phyloP scores from a whole-genome alignment of 2,888 invertebrate species.

The Chydorus sphaericus region DNA sequence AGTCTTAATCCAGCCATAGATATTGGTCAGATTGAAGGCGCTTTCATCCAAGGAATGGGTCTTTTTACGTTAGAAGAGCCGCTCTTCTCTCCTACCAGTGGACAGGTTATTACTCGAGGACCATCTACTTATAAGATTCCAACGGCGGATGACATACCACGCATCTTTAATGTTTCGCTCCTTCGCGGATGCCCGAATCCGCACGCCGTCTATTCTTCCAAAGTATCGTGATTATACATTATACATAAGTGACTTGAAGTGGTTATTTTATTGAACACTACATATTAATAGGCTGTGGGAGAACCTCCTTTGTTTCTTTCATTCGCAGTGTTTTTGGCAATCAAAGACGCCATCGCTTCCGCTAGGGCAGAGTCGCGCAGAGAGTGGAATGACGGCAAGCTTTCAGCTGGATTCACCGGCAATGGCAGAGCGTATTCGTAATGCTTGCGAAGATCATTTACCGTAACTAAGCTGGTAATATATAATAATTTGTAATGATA shows the following conservation, averaged over 20 bases:
- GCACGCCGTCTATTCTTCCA: slow-evolving; percentile 84
- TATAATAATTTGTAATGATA: no score
- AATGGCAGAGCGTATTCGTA: slow-evolving; percentile 31
- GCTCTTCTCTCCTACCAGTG: slow-evolving; percentile 61
- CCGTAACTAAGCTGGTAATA: no score
- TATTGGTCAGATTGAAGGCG: slow-evolving; percentile 92
- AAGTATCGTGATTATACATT: slow-evolving; percentile 42
- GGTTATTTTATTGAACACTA: not conserved
- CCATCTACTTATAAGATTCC: slow-evolving; percentile 92
- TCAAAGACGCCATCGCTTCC: slow-evolving; percentile 68
- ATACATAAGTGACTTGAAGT: not conserved
- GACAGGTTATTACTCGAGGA: slow-evolving; percentile 65
- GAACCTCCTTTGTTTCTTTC: slow-evolving; percentile 89
- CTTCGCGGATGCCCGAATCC: slow-evolving; percentile 81
- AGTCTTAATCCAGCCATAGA: slow-evolving; percentile 94
- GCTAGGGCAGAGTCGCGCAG: slow-evolving; percentile 58
- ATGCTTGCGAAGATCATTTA: slow-evolving; percentile 33
- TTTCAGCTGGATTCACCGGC: slow-evolving; percentile 28
- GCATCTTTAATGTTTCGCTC: slow-evolving; percentile 79
- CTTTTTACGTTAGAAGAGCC: slow-evolving; percentile 80
- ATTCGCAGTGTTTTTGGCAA: slow-evolving; percentile 74
- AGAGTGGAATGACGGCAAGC: slow-evolving; percentile 39
- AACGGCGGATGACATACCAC: slow-evolving; percentile 79
- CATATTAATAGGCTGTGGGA: slow-evolving; percentile 62
- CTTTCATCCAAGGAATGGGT: slow-evolving; percentile 86